These are phyloP conservation scores for Pristis pectinata DNA, from an alignment of 2,797 vertebrate species.

Conservation along the genomic window DNA sequence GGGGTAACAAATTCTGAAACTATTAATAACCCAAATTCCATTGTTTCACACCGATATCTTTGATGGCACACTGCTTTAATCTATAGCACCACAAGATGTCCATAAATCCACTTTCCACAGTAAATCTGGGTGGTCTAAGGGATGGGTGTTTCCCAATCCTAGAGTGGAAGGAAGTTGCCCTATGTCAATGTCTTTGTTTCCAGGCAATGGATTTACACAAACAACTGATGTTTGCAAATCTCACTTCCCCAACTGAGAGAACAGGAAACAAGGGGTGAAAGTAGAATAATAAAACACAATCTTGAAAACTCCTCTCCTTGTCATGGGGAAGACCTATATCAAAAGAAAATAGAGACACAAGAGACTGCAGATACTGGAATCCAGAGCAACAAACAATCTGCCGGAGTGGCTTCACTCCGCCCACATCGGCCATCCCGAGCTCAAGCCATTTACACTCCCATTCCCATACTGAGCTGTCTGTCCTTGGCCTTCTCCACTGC, in stretches of 20 bases:
- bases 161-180: background rate
- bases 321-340: no score
- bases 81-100: background rate
- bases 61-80: background rate
- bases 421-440: no score
- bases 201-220: background rate
- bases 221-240: background rate
- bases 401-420: no score
- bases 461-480: no score
- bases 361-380: no score
- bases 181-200: background rate
- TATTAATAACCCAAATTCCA: background rate
- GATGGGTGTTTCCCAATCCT: background rate
- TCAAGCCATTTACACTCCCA: no score
- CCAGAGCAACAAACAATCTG: no score
- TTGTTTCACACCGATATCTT: background rate
- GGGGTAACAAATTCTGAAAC: background rate
- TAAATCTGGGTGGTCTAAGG: background rate
- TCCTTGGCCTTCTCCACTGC: no score
- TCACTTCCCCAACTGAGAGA: background rate
- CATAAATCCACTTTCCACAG: background rate
- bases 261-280: background rate
- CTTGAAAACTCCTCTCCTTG: background rate
- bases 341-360: no score
- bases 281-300: background rate